A percentile compares a stretch with the other conserved stretches of the same genome.
phyloP scores from a whole-genome alignment of 2,797 vertebrate genomes.

The Siniperca scherzeri region DNA sequence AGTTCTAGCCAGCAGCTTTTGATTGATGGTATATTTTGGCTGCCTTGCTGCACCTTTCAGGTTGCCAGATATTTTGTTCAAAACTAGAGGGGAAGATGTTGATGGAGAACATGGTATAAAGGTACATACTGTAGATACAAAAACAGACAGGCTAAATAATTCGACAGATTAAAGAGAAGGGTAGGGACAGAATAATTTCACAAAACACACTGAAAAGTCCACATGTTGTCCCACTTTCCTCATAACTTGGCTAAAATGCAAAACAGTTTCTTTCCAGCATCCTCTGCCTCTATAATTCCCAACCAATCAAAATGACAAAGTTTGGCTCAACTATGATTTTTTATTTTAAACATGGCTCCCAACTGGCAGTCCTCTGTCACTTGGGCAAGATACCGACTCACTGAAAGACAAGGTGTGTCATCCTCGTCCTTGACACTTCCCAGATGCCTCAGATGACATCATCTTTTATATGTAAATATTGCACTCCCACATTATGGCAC shows the following conservation, averaged over 20 bases:
- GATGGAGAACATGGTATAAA: background rate
- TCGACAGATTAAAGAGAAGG: slow-evolving; percentile 25
- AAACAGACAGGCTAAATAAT: slow-evolving; percentile 28
- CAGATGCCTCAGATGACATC: slow-evolving; percentile 51
- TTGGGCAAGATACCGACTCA: slow-evolving; percentile 24
- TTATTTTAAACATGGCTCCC: slow-evolving; percentile 18
- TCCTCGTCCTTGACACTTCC: slow-evolving; percentile 52
- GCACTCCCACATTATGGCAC: background rate
- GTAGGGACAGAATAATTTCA: slow-evolving; percentile 11
- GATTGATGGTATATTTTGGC: background rate
- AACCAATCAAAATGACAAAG: slow-evolving; percentile 57
- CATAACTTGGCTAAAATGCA: slow-evolving; percentile 25
- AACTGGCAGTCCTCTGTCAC: slow-evolving; percentile 40
- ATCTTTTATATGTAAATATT: slow-evolving; percentile 48
- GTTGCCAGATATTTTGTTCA: slow-evolving; percentile 4
- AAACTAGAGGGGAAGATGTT: background rate
- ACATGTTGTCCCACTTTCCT: slow-evolving; percentile 57
- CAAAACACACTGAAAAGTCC: slow-evolving; percentile 16
- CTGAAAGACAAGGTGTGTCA: slow-evolving; percentile 26
- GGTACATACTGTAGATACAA: background rate
- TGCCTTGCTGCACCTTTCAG: background rate
- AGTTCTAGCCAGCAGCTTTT: background rate
- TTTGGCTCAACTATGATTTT: slow-evolving; percentile 21
- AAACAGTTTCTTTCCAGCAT: slow-evolving; percentile 25
- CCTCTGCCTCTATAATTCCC: slow-evolving; percentile 19